Evolutionary conservation across 2,113 vertebrate genomes (phyloP), one percentile per base, ranked within the genome.

Genomic region (Ailuropoda melanoleuca): DNA sequence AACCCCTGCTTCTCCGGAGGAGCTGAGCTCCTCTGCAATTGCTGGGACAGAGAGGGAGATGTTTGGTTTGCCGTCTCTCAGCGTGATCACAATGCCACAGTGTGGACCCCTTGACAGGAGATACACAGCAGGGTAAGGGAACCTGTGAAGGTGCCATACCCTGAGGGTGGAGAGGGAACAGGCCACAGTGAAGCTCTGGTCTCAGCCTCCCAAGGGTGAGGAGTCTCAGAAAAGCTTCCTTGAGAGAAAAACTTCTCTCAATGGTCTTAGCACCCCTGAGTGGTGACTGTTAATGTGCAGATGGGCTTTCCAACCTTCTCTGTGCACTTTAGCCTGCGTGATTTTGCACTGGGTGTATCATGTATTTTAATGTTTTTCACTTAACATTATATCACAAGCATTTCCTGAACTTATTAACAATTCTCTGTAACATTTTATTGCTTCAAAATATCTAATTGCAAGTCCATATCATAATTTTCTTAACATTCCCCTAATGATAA

Each of bases 291-390:
- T 18, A 24, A 74, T 15, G 14, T 50, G 2, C 37, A 53, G 26
- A 24, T 26, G 19, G 46, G 29, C 48, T 85, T 88, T 9, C 78
- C 31, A n/a, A 55, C 58, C 55, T 88, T 81, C 78, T 26, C 70
- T 80, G 19, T 70, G 24, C 6, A 75, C 55, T 56, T 34, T 83
- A 68, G 50, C 1, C 12, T 26, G 29, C 39, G 29, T 77, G 84
- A 74, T 15, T 89, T 95, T 72, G 68, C 8, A 34, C 8, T 60
- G 23, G 24, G 6, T 77, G 19, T 89, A 31, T 86, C 55, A n/a
- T 39, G 23, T 77, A 75, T 81, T 93, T 97, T 92, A 89, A 74
- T 53, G 34, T n/a, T 50, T 95, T 82, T 85, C 56, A 86, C 43
- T 37, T 89, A 50, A 56, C 21, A n/a, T 53, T 62, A n/a, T 31